Evolutionary conservation across 2,888 invertebrate species (phyloP).

Genomic region (Drosophila colorata): DNA sequence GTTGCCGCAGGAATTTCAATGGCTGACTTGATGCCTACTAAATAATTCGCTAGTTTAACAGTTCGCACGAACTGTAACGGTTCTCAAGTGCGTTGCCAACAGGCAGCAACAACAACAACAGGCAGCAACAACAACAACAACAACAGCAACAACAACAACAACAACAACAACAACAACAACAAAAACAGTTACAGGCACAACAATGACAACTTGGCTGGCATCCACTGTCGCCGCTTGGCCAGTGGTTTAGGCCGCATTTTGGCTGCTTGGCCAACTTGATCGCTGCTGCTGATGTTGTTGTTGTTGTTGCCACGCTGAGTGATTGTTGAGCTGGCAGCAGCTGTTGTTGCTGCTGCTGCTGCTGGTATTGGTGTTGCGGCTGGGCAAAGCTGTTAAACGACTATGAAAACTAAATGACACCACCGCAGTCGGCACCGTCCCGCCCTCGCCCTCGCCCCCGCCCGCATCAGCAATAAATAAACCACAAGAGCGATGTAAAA

Average conservation of each 20-base stretch:
- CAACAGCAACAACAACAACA: conserved; percentile 4
- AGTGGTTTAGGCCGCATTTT: conserved; percentile 57
- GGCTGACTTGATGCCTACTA: conserved; percentile 14
- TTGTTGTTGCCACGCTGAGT: conserved; percentile 46
- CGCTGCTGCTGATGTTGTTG: conserved; percentile 17
- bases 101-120: conserved; percentile 9
- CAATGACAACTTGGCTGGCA: conserved; percentile 50
- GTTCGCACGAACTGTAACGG: conserved; percentile 59
- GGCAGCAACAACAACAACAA: conserved; percentile 5
- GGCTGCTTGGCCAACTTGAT: conserved; percentile 60
- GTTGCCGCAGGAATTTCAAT: conserved; percentile 9
- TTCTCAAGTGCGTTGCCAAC: conserved; percentile 53
- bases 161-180: conserved; percentile 3
- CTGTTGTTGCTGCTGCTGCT: conserved; percentile 22
- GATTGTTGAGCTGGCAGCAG: conserved; percentile 47
- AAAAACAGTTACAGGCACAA: conserved; percentile 13
- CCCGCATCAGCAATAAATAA: conserved; percentile 46
- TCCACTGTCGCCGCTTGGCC: conserved; percentile 28
- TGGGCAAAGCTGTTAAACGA: conserved; percentile 58
- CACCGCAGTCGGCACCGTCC: conserved; percentile 26
- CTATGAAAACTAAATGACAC: conserved; percentile 61
- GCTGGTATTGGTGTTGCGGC: conserved; percentile 25
- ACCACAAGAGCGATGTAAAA: conserved; percentile 54
- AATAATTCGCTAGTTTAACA: conserved; percentile 44
- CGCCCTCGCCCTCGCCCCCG: conserved; percentile 12